Conservation (phyloP, 1,140 invertebrate species). For the Magallana angulata region DNA sequence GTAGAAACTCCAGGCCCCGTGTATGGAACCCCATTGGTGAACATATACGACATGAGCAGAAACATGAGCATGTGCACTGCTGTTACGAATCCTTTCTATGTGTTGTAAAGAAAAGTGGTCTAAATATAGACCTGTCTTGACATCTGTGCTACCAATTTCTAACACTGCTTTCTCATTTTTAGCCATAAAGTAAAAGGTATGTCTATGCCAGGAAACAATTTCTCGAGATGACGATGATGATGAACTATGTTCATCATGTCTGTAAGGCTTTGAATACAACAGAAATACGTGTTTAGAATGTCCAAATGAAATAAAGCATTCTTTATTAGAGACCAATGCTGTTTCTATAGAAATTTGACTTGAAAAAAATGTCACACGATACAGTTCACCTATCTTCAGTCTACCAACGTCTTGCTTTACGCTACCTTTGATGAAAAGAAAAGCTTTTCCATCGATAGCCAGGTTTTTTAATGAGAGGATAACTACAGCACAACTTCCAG, state of each 20-base stretch:
- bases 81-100: slow-evolving; percentile 1
- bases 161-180: slow-evolving; percentile 17
- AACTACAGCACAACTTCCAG: slow-evolving; percentile 40
- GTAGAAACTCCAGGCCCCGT: slow-evolving; percentile 61
- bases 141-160: slow-evolving; percentile 45
- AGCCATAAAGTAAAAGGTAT: slow-evolving; percentile 59
- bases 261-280: slow-evolving; percentile 54
- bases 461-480: slow-evolving; percentile 37
- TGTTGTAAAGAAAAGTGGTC: slow-evolving; percentile 57
- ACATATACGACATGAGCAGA: slow-evolving; percentile 58
- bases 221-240: neutral
- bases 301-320: slow-evolving; percentile 54
- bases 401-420: slow-evolving; percentile 41
- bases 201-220: slow-evolving; percentile 59
- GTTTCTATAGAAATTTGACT: slow-evolving; percentile 24
- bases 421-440: slow-evolving; percentile 40
- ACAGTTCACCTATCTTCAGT: slow-evolving; percentile 19
- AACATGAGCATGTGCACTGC: slow-evolving; percentile 19
- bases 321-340: slow-evolving; percentile 44
- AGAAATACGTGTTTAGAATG: slow-evolving; percentile 52
- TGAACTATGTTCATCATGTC: slow-evolving; percentile 38
- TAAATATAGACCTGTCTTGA: slow-evolving; percentile 48
- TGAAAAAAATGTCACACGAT: slow-evolving; percentile 43
- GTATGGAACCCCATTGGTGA: slow-evolving; percentile 64
- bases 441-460: slow-evolving; percentile 30